Evolutionary conservation across 2,888 invertebrate species (phyloP).

Genomic region (Habroteleia sp.): DNA sequence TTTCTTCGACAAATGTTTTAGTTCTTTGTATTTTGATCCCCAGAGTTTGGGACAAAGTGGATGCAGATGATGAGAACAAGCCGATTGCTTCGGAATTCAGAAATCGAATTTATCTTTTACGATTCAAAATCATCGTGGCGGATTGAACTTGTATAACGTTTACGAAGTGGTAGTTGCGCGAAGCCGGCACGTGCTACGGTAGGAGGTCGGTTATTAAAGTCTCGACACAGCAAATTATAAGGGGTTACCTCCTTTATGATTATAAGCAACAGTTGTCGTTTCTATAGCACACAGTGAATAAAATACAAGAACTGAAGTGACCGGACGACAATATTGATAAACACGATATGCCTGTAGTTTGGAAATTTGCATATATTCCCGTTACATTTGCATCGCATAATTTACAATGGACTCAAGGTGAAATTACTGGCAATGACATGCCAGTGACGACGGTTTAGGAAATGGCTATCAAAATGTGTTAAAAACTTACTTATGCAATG

Average conservation of each 20-base stretch:
- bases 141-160: slow-evolving; percentile 61
- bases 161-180: slow-evolving; percentile 47
- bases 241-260: slow-evolving; percentile 61
- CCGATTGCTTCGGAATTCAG: slow-evolving; percentile 1
- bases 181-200: slow-evolving; percentile 61
- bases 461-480: too few species aligned
- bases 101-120: slow-evolving; percentile 11
- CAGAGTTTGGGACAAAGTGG: too few species aligned
- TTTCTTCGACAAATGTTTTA: too few species aligned
- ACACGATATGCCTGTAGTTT: slow-evolving; percentile 19
- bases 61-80: too few species aligned
- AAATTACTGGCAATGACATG: too few species aligned
- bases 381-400: slow-evolving; percentile 12
- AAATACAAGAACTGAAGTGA: slow-evolving; percentile 33
- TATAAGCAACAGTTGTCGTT: slow-evolving; percentile 62
- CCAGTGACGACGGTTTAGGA: too few species aligned
- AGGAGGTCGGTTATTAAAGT: slow-evolving; percentile 64
- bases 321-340: slow-evolving; percentile 40
- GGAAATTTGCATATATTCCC: slow-evolving; percentile 16
- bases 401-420: not conserved
- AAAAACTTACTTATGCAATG: too few species aligned
- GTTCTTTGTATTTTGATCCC: too few species aligned
- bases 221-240: slow-evolving; percentile 62
- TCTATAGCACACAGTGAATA: slow-evolving; percentile 44
- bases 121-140: slow-evolving; percentile 50